Base-by-base conservation (phyloP, 2,113 vertebrate genomes). In the Turnix velox region DNA sequence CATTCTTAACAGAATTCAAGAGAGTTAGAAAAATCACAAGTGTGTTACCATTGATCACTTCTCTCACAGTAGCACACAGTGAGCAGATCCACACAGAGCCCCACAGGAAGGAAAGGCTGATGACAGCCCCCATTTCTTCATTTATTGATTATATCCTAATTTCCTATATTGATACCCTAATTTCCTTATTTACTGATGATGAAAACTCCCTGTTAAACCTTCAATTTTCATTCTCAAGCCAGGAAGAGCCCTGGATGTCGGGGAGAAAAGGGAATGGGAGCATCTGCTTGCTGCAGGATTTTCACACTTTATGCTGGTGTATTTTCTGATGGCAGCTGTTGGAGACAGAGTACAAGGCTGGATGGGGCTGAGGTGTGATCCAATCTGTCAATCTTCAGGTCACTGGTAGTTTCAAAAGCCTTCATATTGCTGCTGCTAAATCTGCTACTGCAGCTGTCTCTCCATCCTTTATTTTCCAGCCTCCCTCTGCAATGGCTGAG, bases 241-340 rank as follows among this genome's bases (percentile, higher is more conserved):
- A 62, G n/a, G 15, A 58, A 71, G 39, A 80, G 68, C 85, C 46
- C 55, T 74, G 68, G 46, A 86, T 71, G 43, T 4, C 24, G 39
- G n/a, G 48, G 23, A 86, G 78, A 62, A 90, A 80, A 88, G 39
- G 59, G 59, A 92, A 88, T 52, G 63, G 67, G 74, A 91, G 94
- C 94, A 96, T 95, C 94, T 96, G 93, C 79, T 95, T 83, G 58
- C 46, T 69, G 51, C 75, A 67, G 87, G 59, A 23, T 93, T 96
- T 96, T 96, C 92, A 86, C 93, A 84, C 92, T 77, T 93, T 87
- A 73, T 87, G 3, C 66, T 76, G 52, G 76, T 0, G 13, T 71
- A 43, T 93, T 82, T 93, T 78, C 77, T 49, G 58, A 83, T 87
- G 80, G 71, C 87, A 92, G 31, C 91, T 92, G 91, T 91, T 87